Evolutionary conservation across 2,888 invertebrate genomes (phyloP).

Genomic region (Sphaeridia pumilis): DNA sequence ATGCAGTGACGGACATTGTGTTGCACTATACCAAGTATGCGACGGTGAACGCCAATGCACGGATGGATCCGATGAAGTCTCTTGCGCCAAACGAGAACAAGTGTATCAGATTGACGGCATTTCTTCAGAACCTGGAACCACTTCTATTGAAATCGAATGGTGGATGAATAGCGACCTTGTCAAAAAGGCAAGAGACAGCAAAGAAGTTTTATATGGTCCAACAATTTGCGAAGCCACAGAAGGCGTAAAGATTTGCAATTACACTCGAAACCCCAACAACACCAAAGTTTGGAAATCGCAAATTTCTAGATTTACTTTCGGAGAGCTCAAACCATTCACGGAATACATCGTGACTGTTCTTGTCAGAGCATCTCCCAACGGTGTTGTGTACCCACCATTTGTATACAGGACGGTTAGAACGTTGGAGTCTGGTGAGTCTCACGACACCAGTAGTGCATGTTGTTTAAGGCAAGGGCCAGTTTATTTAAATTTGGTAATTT

Average conservation of each 20-base stretch:
- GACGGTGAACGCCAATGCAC: constrained; percentile 56
- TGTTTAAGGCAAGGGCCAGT: background rate
- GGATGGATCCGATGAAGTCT: constrained; percentile 59
- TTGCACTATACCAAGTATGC: constrained; percentile 51
- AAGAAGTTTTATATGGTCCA: constrained; percentile 48
- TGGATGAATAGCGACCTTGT: constrained; percentile 25
- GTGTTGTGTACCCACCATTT: constrained; percentile 50
- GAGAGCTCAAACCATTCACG: constrained; percentile 54
- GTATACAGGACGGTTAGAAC: constrained; percentile 54
- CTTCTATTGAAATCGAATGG: constrained; percentile 23
- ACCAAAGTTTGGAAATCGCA: too few relatives aligned
- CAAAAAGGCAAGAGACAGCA: background rate
- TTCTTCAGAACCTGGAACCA: constrained; percentile 7
- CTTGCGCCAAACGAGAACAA: constrained; percentile 44
- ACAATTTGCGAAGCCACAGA: constrained; percentile 40
- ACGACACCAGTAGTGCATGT: background rate
- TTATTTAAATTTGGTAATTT: background rate
- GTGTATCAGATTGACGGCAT: constrained; percentile 38
- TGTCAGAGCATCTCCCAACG: constrained; percentile 47
- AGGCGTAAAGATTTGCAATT: constrained; percentile 45
- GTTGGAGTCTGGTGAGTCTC: constrained; percentile 49
- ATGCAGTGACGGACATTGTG: constrained; percentile 51
- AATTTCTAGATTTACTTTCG: constrained; percentile 71
- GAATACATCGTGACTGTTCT: constrained; percentile 70
- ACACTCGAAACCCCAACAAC: constrained; percentile 49